phyloP scores from a whole-genome alignment of 2,888 invertebrate species.

The Ophion slaviceki region DNA sequence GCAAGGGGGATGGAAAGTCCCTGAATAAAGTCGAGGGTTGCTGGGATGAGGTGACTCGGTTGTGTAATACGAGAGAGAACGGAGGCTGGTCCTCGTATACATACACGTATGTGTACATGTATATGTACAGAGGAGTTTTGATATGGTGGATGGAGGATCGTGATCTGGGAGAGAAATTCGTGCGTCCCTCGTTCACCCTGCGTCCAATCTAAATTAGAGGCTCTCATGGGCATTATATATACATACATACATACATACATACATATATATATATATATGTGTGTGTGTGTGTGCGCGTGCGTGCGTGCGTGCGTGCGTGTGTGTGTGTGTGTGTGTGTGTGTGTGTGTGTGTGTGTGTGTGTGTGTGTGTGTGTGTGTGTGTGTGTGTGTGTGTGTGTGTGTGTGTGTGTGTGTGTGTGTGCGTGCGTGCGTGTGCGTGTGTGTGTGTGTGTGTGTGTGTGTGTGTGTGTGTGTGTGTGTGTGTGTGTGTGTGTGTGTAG shows the following conservation, averaged over 20 bases:
- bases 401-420: too few relatives aligned
- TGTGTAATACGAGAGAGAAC: conserved; percentile 16
- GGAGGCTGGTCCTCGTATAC: conserved; percentile 1
- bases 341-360: too few relatives aligned
- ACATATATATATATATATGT: too few relatives aligned
- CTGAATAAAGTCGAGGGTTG: conserved; percentile 35
- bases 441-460: too few relatives aligned
- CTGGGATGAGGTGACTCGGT: conserved; percentile 28
- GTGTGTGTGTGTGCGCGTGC: neutral
- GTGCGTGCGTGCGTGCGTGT: too few relatives aligned
- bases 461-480: too few relatives aligned
- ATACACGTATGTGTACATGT: conserved; percentile 13
- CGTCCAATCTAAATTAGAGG: conserved; percentile 70
- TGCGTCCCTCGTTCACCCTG: conserved; percentile 64
- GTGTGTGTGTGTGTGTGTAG: too few relatives aligned
- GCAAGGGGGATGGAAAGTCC: conserved; percentile 14
- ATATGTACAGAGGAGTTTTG: conserved; percentile 56
- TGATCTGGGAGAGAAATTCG: conserved; percentile 68
- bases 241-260: conserved; percentile 26
- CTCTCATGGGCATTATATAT: conserved; percentile 57
- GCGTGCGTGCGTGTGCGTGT: too few relatives aligned
- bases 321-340: too few relatives aligned
- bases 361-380: too few relatives aligned
- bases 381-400: too few relatives aligned
- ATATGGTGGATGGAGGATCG: conserved; percentile 61